A percentile compares a stretch with the other conserved stretches of the same genome.
These are phyloP conservation scores for Fragum sueziense DNA, from an alignment of 2,888 invertebrate genomes.

Conservation along the genomic window DNA sequence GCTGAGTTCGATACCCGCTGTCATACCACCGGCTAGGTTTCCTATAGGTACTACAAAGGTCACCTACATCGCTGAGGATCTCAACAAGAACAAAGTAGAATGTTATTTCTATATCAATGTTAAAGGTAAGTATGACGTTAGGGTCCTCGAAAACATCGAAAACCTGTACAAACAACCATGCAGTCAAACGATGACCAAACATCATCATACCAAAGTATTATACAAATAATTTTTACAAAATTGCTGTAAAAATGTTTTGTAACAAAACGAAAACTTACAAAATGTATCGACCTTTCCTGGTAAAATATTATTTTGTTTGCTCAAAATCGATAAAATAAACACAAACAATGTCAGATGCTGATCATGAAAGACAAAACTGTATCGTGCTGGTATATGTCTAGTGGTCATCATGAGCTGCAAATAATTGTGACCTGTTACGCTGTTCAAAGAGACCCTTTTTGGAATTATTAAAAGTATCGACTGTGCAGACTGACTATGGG, in stretches of 20 bases:
- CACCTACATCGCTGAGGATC: slow-evolving; percentile 87
- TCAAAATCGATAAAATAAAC: background rate
- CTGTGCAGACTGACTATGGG: too few species aligned
- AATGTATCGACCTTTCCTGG: too few species aligned
- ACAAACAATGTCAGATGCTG: too few species aligned
- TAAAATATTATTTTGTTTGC: too few species aligned
- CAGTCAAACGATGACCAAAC: background rate
- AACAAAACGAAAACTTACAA: background rate
- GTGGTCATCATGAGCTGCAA: too few species aligned
- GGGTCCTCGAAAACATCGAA: background rate
- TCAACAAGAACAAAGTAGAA: slow-evolving; percentile 85
- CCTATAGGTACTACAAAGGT: slow-evolving; percentile 85
- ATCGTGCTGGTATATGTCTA: too few species aligned
- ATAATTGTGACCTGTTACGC: too few species aligned
- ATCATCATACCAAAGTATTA: too few species aligned
- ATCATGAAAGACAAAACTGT: too few species aligned
- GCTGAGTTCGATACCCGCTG: slow-evolving; percentile 86
- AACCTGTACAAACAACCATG: background rate
- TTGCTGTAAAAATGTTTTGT: background rate
- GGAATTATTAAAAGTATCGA: too few species aligned
- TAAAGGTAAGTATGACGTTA: slow-evolving; percentile 67
- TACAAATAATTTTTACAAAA: background rate
- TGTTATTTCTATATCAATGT: slow-evolving; percentile 86
- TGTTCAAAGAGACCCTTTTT: too few species aligned
- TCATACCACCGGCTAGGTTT: slow-evolving; percentile 85